Percentiles rank a stretch among this genome's conserved stretches.
phyloP scores from a whole-genome alignment of 2,113 vertebrate species.

The Riparia riparia region DNA sequence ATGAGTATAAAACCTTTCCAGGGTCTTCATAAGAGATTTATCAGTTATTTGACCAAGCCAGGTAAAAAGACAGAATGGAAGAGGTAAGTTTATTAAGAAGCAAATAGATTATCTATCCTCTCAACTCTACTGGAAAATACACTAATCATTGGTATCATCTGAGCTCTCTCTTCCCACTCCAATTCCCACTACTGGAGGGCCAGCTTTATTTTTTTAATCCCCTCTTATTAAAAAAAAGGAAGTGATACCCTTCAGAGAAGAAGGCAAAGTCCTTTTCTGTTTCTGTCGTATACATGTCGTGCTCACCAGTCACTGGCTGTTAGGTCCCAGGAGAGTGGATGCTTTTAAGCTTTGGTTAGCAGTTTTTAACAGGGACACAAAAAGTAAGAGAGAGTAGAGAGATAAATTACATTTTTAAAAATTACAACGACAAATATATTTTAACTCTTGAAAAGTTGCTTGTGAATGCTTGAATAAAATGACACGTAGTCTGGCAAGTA shows the following conservation, averaged over 20 bases:
- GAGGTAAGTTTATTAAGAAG: not conserved
- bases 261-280: not conserved
- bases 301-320: not conserved
- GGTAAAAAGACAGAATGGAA: not conserved
- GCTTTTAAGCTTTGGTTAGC: not conserved
- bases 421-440: not conserved
- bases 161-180: not conserved
- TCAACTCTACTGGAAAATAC: not conserved
- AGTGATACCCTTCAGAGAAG: not conserved
- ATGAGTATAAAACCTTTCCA: not conserved
- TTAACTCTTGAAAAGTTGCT: not conserved
- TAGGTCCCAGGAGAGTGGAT: not conserved
- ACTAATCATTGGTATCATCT: not conserved
- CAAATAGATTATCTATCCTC: not conserved
- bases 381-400: not conserved
- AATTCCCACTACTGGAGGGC: not conserved
- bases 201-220: not conserved
- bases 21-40: not conserved
- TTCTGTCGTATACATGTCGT: rapidly evolving
- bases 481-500: not conserved
- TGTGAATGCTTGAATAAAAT: not conserved
- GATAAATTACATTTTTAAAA: not conserved
- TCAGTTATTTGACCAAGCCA: not conserved
- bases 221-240: not conserved
- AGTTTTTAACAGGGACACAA: not conserved